Percentiles rank a stretch among this genome's conserved stretches.
Conservation (phyloP, 2,797 vertebrate species). For the Fratercula arctica region DNA sequence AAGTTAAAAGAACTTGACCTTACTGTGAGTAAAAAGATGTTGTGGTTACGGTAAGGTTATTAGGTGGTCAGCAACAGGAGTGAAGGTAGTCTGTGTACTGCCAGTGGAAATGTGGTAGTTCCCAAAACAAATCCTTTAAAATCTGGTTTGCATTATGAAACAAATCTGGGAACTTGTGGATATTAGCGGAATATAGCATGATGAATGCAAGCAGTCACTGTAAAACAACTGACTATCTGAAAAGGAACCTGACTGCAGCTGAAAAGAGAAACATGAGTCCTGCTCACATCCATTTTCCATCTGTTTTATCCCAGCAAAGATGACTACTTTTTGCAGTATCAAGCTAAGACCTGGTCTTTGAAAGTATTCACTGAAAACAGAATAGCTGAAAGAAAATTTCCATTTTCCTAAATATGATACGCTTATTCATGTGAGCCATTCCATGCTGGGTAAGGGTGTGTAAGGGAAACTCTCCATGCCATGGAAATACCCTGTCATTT, state of each 20-base stretch:
- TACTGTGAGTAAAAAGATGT: background rate
- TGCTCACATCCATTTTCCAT: background rate
- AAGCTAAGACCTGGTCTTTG: slow-evolving; percentile 55
- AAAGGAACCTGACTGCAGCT: background rate
- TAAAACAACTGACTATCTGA: background rate
- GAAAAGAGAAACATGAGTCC: background rate
- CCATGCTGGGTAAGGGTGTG: background rate
- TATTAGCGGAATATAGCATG: background rate
- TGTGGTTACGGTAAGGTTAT: background rate
- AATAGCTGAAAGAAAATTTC: background rate
- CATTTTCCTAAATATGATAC: slow-evolving; percentile 9
- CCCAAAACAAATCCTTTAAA: background rate
- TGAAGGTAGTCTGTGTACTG: background rate
- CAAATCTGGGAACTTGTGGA: background rate
- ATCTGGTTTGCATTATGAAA: background rate
- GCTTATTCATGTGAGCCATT: slow-evolving; percentile 42
- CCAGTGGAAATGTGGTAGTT: background rate
- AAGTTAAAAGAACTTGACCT: background rate
- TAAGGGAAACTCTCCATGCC: slow-evolving; percentile 51
- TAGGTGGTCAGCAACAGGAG: background rate
- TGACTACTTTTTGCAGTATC: slow-evolving; percentile 42
- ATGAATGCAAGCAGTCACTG: background rate
- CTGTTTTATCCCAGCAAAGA: slow-evolving; percentile 64
- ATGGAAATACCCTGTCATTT: slow-evolving; percentile 70
- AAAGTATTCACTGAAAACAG: slow-evolving; percentile 40